Base-by-base conservation (phyloP, 2,113 vertebrate genomes). In the Bujurquina vittata region DNA sequence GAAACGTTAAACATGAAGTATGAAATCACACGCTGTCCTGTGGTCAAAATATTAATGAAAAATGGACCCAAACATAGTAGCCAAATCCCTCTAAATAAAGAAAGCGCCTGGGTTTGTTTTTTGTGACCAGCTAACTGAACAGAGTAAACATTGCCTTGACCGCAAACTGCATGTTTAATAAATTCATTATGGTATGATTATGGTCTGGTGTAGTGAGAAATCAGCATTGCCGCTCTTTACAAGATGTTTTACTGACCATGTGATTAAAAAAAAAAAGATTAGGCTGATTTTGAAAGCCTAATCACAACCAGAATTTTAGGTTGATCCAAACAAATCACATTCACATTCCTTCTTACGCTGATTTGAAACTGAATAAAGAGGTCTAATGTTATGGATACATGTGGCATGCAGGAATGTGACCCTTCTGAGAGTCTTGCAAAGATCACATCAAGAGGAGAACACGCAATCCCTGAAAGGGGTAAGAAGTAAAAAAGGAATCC, bases 1-100 rank as follows among this genome's bases (percentile, higher is more conserved):
- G 33, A 75, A 31, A 85, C 60, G 20, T 33, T 1, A 61, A 82
- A 65, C 10, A 22, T 67, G 33, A 73, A 79, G 15, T 43, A 82
- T 65, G 37, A 77, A 81, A 77, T 81, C 52, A 31, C 46, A 65
- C 20, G 14, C 65, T 0, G 1, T 72, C n/a, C 52, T 18, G 26
- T 3, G 58, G 14, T 3, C 3, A 74, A 63, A 72, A 52, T 52
- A 12, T 52, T 72, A 15, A 46, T 46, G 43, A 40, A 40, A 78
- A 59, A 72, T 26, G 22, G 4, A 31, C 18, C 26, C 2, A 33
- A 6, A 46, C 22, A 15, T 40, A 46, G 20, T 22, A 15, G 20
- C 40, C 10, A 67, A 83, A 81, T 81, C 52, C 10, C 8, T 58
- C 20, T 29, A 11, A 60, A 60, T 23, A 18, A 59, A 77, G 58